Evolutionary conservation across 2,113 vertebrate species (phyloP).

Genomic region (Ovibos moschatus): DNA sequence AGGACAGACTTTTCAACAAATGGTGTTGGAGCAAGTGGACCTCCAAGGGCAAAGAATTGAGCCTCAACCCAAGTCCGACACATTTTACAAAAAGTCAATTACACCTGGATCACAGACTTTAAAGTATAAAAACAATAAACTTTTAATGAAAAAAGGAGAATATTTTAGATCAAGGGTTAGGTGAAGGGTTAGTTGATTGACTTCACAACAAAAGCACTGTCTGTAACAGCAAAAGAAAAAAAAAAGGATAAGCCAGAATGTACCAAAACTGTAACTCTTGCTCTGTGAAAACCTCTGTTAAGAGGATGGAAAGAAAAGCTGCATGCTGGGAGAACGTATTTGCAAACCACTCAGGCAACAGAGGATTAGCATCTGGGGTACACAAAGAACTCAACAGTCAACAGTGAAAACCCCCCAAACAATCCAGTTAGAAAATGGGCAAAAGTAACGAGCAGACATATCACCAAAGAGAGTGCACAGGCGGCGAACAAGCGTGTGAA

Average conservation of each 20-base stretch:
- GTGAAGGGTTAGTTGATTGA: neutral
- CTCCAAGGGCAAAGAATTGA: neutral
- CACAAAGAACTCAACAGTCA: neutral
- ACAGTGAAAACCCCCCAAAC: too few species aligned
- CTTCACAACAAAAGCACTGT: neutral
- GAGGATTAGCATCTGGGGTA: neutral
- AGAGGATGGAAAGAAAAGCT: neutral
- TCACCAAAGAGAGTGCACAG: neutral
- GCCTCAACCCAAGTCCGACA: neutral
- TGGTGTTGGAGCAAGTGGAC: neutral
- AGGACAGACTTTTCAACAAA: neutral
- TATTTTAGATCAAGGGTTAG: neutral
- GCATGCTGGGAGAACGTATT: rapidly evolving
- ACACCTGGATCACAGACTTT: neutral
- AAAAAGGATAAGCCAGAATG: neutral
- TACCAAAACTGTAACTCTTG: neutral
- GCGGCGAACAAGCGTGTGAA: rapidly evolving
- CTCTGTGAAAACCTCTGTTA: neutral
- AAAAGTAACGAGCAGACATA: neutral
- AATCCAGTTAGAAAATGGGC: neutral
- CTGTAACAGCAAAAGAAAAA: neutral
- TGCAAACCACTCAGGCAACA: neutral
- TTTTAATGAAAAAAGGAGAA: neutral
- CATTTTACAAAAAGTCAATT: neutral
- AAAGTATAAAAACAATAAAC: neutral